Evolutionary conservation across 2,797 vertebrate genomes (phyloP).

Genomic region (Alectoris magna): DNA sequence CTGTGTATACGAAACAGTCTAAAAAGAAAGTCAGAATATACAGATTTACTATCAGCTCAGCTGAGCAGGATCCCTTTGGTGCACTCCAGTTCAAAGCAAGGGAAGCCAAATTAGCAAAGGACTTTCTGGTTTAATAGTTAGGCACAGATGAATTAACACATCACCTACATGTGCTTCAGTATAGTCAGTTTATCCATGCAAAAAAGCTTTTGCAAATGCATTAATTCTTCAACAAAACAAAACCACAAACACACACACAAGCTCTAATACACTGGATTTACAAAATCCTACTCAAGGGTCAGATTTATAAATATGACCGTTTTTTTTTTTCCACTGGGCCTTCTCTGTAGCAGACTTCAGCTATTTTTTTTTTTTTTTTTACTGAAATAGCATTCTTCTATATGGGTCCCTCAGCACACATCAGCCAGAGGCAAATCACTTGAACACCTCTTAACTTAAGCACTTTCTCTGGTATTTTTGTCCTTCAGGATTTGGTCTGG

Average conservation of each 20-base stretch:
- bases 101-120: not conserved
- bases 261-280: slow-evolving; percentile 13
- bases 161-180: slow-evolving; percentile 5
- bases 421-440: not conserved
- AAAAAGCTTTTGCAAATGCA: slow-evolving; percentile 7
- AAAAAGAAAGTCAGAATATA: slow-evolving; percentile 31
- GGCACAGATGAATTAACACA: slow-evolving; percentile 16
- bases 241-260: not conserved
- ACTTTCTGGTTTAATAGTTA: slow-evolving; percentile 13
- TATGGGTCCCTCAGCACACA: not conserved
- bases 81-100: not conserved
- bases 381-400: not conserved
- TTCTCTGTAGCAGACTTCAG: slow-evolving; percentile 13
- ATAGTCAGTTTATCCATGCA: not conserved
- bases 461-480: not conserved
- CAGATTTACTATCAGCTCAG: not conserved
- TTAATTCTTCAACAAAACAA: slow-evolving; percentile 17
- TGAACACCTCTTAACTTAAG: not conserved
- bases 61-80: not conserved
- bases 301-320: not conserved
- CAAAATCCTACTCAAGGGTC: slow-evolving; percentile 28
- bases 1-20: slow-evolving; percentile 98
- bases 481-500: not conserved
- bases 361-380: not conserved
- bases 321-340: not conserved